A percentile compares a stretch with the other conserved stretches of the same genome.
phyloP scores from a whole-genome alignment of 1,140 invertebrate genomes.

The Carposina sasakii region DNA sequence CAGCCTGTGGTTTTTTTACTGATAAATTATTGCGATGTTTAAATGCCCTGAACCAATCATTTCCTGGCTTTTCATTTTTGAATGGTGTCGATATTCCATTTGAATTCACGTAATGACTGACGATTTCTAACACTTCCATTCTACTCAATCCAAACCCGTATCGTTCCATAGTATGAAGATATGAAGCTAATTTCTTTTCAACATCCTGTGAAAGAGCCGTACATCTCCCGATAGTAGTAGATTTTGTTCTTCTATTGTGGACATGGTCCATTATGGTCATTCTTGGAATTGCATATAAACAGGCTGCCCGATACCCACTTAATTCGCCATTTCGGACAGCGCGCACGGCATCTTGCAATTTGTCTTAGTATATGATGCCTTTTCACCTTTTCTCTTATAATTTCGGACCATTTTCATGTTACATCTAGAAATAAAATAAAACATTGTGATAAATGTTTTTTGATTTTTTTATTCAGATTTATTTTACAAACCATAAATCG shows the following conservation, averaged over 20 bases:
- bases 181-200: conserved; percentile 29
- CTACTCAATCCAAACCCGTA: conserved; percentile 42
- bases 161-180: conserved; percentile 36
- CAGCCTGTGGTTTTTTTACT: conserved; percentile 32
- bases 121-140: conserved; percentile 35
- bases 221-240: conserved; percentile 23
- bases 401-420: conserved; percentile 7
- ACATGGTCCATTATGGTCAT: conserved; percentile 23
- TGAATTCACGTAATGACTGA: conserved; percentile 31
- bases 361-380: conserved; percentile 21
- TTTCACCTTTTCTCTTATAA: conserved; percentile 8
- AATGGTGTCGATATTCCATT: conserved; percentile 45
- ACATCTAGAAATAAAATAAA: no score
- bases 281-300: conserved; percentile 26
- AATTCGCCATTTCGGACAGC: conserved; percentile 19
- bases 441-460: no score
- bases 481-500: no score
- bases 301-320: conserved; percentile 9
- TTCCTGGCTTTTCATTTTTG: conserved; percentile 39
- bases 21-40: conserved; percentile 28
- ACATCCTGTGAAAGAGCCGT: conserved; percentile 25
- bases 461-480: no score
- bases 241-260: conserved; percentile 19
- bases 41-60: conserved; percentile 45
- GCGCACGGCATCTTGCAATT: conserved; percentile 22